A percentile compares a stretch with the other conserved stretches of the same genome.
These are phyloP conservation scores for Cirrhinus mrigala DNA, from an alignment of 2,797 vertebrate species.

Conservation along the genomic window DNA sequence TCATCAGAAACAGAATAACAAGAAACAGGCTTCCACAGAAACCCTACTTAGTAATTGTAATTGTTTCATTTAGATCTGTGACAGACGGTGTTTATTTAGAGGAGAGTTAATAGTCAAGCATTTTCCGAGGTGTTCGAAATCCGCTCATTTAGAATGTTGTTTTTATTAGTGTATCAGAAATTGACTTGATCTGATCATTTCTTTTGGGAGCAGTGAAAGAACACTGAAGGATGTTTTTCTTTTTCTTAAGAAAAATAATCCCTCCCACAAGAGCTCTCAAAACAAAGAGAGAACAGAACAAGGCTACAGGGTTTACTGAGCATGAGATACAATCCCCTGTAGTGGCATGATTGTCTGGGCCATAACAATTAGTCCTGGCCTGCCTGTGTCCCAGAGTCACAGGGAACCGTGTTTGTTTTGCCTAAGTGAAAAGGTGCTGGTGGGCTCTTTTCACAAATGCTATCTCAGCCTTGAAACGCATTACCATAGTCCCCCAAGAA, in stretches of 20 bases:
- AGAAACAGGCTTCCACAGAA: not conserved
- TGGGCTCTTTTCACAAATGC: slow-evolving; percentile 50
- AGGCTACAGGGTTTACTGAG: slow-evolving; percentile 39
- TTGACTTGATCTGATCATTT: slow-evolving; percentile 55
- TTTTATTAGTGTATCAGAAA: slow-evolving; percentile 42
- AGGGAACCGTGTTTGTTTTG: slow-evolving; percentile 60
- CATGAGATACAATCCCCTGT: slow-evolving; percentile 46
- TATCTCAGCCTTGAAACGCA: slow-evolving; percentile 39
- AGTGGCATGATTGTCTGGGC: slow-evolving; percentile 53
- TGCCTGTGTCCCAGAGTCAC: slow-evolving; percentile 40
- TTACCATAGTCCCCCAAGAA: slow-evolving; percentile 40
- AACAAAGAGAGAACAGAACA: slow-evolving; percentile 32
- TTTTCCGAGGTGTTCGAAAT: slow-evolving; percentile 10
- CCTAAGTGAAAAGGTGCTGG: slow-evolving; percentile 45
- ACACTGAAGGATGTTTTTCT: slow-evolving; percentile 43
- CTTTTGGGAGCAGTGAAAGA: slow-evolving; percentile 55
- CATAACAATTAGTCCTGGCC: slow-evolving; percentile 58
- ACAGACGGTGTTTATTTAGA: slow-evolving; percentile 23
- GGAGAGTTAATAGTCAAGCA: slow-evolving; percentile 22
- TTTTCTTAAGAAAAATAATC: slow-evolving; percentile 49
- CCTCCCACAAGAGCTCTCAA: slow-evolving; percentile 55
- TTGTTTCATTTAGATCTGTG: slow-evolving; percentile 4
- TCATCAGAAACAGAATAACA: not conserved
- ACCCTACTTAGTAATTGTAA: not conserved
- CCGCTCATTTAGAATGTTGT: slow-evolving; percentile 10